Conservation (phyloP, 2,888 invertebrate genomes). For the Agrotis ipsilon region DNA sequence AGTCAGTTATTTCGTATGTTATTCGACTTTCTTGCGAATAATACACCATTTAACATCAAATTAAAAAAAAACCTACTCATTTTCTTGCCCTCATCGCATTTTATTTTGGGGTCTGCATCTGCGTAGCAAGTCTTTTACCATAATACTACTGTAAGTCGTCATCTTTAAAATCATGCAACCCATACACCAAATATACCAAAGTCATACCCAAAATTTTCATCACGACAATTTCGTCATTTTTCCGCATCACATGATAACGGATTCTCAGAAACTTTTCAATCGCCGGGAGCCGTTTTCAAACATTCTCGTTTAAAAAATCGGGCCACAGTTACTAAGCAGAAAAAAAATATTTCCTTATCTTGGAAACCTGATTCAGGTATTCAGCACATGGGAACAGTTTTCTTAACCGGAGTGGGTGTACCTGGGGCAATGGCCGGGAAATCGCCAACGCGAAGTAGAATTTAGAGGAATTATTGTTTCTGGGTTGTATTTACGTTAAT, state of each 20-base stretch:
- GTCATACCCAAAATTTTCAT: no score
- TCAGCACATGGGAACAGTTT: slow-evolving; percentile 24
- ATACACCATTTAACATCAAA: neutral
- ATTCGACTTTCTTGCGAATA: neutral
- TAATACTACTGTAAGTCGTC: no score
- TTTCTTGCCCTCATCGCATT: no score
- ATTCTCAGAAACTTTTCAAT: neutral
- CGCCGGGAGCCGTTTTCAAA: neutral
- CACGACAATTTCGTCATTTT: no score
- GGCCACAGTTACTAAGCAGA: neutral
- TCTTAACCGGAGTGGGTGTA: slow-evolving; percentile 52
- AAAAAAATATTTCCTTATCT: neutral
- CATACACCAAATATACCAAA: no score
- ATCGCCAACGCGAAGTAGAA: slow-evolving; percentile 55
- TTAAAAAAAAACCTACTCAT: neutral
- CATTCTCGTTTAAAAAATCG: neutral
- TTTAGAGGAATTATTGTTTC: slow-evolving; percentile 54
- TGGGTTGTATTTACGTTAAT: slow-evolving; percentile 51
- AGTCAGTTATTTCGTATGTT: slow-evolving; percentile 34
- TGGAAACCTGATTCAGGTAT: slow-evolving; percentile 19
- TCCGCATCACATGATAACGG: no score
- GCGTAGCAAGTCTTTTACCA: no score
- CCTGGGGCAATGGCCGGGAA: slow-evolving; percentile 51
- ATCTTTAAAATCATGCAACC: no score
- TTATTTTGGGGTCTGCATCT: no score